Evolutionary conservation across 2,888 invertebrate species (phyloP).

Genomic region (Trachelus troglodyta): DNA sequence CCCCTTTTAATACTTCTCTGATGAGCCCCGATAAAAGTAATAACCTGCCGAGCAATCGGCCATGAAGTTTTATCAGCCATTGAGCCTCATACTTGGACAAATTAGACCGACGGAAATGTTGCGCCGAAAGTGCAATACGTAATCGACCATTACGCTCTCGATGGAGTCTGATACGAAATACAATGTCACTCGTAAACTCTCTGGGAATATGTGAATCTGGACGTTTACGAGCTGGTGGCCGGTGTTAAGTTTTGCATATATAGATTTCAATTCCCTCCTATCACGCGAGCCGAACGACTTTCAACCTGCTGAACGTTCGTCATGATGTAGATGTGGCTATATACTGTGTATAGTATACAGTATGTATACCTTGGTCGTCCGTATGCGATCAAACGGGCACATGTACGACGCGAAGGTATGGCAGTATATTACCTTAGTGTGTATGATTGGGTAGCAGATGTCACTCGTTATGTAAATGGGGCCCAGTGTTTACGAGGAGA

Average conservation of each 20-base stretch:
- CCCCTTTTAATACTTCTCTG: conserved; percentile 5
- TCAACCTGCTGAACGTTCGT: background rate
- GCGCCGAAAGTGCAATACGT: background rate
- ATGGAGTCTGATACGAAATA: background rate
- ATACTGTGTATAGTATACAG: background rate
- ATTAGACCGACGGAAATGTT: background rate
- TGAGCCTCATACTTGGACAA: background rate
- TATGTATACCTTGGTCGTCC: background rate
- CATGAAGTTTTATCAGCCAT: background rate
- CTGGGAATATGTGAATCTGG: background rate
- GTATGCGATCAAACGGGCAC: background rate
- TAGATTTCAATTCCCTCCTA: background rate
- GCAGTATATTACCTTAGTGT: conserved; percentile 29
- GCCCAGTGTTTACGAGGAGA: conserved; percentile 60
- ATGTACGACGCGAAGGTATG: background rate
- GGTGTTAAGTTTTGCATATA: background rate
- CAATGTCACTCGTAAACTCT: background rate
- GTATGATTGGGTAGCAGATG: conserved; percentile 61
- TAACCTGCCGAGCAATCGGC: background rate
- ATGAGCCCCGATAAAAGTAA: background rate
- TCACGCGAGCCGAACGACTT: background rate
- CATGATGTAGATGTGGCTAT: background rate
- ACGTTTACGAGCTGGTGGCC: background rate
- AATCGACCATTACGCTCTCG: background rate
- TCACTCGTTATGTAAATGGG: conserved; percentile 64